Evolutionary conservation across 2,888 invertebrate species (phyloP), one percentile per base, ranked within the genome.

Genomic region (Odontomyia ornata): DNA sequence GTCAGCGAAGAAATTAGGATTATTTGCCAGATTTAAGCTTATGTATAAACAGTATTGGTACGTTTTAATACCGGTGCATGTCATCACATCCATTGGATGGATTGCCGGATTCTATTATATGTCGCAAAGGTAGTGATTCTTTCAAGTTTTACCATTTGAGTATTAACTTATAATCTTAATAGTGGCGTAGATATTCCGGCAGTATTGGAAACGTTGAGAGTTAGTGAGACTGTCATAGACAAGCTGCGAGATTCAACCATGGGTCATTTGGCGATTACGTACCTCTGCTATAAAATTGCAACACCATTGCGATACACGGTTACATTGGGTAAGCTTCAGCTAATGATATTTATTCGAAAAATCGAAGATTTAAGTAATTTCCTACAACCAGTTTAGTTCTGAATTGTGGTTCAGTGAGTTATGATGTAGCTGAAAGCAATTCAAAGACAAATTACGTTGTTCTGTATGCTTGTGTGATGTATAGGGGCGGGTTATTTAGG

Each of bases 11-110:
- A 94, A 84, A 83, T 88, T 81, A 79, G 89, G 92, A 0, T 84
- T 97, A 1, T 91, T 95, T 83, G 91, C 94, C 82, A 91, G 91
- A 83, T 96, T 98, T 86, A 97, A 96, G 86, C 89, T 93, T 83
- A 95, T 98, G 93, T 95, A 95, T 84, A 94, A 93, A 85, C 94
- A 97, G 84, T 98, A 99, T 87, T 99, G 99, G 95, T 97, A 99
- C 87, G 94, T 99, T 76, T 88, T 98, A 77, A 89, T 99, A 77
- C 98, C 97, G 3, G 98, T 99, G 1, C 99, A 99, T 87, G 84
- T 94, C 69, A 90, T 91, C 21, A 97, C 97, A 11, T 99, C 98
- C 1, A 88, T 91, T 43, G 89, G 93, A 76, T 99, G 98, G 98
- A 92, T 94, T 85, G 94, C 93, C 18, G 88, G 92, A 23, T 96